Percentiles rank a stretch among this genome's conserved stretches.
These are phyloP conservation scores for Sebastes miniatus DNA, from an alignment of 2,797 vertebrate species.

Conservation along the genomic window DNA sequence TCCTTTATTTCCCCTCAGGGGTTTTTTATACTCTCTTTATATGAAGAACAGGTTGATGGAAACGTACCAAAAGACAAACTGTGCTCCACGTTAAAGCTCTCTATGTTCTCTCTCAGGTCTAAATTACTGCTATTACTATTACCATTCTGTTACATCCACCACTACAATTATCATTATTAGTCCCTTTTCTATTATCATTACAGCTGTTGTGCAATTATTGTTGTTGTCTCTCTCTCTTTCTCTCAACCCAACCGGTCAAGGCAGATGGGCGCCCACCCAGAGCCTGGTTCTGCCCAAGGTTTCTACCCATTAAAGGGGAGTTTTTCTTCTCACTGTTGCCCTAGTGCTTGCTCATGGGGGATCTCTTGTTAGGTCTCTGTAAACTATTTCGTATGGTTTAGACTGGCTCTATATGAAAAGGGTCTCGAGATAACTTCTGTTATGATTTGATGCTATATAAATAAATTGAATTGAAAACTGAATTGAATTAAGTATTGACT, in stretches of 20 bases:
- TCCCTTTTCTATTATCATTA: not conserved
- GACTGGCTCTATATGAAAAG: no score
- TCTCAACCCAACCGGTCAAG: not conserved
- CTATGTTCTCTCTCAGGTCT: not conserved
- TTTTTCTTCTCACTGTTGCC: no score
- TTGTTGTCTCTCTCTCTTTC: not conserved
- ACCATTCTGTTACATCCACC: not conserved
- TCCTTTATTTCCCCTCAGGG: not conserved
- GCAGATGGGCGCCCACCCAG: no score
- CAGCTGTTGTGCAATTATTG: not conserved
- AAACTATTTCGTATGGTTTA: no score
- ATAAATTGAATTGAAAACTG: no score
- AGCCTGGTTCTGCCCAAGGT: no score
- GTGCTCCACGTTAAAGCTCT: not conserved
- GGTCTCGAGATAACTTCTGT: no score
- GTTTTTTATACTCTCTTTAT: not conserved
- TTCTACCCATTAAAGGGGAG: no score
- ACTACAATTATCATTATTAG: not conserved
- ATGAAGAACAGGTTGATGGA: not conserved
- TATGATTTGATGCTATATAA: no score
- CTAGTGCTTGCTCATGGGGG: no score
- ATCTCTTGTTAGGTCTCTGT: no score
- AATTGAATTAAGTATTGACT: not conserved
- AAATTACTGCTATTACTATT: no score
- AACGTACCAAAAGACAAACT: not conserved